phyloP scores from a whole-genome alignment of 2,113 vertebrate genomes.

The Gadus macrocephalus region DNA sequence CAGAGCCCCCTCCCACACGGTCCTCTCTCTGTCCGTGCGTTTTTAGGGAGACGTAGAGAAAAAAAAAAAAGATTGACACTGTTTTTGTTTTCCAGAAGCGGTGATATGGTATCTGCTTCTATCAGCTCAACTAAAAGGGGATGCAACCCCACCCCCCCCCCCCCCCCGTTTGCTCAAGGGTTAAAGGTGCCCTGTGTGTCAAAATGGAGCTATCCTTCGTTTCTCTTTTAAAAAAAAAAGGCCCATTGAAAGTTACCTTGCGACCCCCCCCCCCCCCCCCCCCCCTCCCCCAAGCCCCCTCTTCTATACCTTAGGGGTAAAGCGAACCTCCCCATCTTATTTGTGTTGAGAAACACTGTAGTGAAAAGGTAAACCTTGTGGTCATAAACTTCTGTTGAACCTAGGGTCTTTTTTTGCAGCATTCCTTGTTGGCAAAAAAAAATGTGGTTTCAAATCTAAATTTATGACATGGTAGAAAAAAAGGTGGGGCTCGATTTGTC shows the following conservation, averaged over 20 bases:
- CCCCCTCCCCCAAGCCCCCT: constrained; percentile 69
- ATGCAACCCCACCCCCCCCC: constrained; percentile 63
- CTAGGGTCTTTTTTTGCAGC: constrained; percentile 93
- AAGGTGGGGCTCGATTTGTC: constrained; percentile 85
- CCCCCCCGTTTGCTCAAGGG: constrained; percentile 32
- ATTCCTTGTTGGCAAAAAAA: constrained; percentile 93
- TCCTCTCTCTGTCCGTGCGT: constrained; percentile 82
- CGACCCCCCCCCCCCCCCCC: constrained; percentile 59
- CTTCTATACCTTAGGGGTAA: constrained; percentile 49
- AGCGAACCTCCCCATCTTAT: constrained; percentile 70
- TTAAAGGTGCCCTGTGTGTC: constrained; percentile 37
- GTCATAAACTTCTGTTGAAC: constrained; percentile 97
- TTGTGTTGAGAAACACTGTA: constrained; percentile 94
- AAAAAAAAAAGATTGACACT: constrained; percentile 60
- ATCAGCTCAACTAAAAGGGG: constrained; percentile 63
- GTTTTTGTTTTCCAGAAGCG: constrained; percentile 75
- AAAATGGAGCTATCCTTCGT: constrained; percentile 60
- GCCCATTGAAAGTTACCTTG: constrained; percentile 89
- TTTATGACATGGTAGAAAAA: constrained; percentile 78
- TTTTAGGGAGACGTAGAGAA: constrained; percentile 81
- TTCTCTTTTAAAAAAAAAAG: constrained; percentile 46
- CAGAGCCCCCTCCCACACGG: constrained; percentile 82
- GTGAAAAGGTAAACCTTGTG: constrained; percentile 94
- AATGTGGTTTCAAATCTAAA: constrained; percentile 91
- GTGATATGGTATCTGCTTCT: constrained; percentile 66